phyloP scores from a whole-genome alignment of 1,140 invertebrate genomes.

The Trialeurodes vaporariorum region DNA sequence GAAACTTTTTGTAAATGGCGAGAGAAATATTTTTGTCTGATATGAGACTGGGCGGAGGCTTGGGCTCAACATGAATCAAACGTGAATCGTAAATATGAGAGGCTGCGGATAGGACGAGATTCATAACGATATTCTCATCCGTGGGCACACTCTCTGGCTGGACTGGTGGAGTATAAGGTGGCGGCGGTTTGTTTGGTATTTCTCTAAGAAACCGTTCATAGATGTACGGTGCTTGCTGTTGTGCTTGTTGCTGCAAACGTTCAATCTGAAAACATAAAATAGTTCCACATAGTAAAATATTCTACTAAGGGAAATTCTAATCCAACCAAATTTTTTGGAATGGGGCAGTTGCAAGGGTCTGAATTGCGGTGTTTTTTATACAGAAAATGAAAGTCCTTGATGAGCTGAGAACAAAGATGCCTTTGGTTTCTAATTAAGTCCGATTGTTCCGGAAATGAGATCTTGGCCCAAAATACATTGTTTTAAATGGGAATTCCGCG shows the following conservation, averaged over 20 bases:
- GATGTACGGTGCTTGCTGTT: conserved; percentile 38
- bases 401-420: too few species aligned
- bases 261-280: conserved; percentile 47
- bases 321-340: too few species aligned
- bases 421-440: too few species aligned
- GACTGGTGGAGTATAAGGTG: conserved; percentile 50
- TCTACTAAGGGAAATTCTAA: too few species aligned
- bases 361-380: too few species aligned
- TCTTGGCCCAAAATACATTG: too few species aligned
- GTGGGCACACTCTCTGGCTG: conserved; percentile 20
- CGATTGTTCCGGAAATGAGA: too few species aligned
- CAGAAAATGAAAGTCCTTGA: too few species aligned
- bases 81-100: conserved; percentile 36
- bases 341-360: too few species aligned
- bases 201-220: conserved; percentile 39
- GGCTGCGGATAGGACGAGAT: conserved; percentile 37
- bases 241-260: conserved; percentile 37
- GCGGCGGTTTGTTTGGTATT: conserved; percentile 59
- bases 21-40: conserved; percentile 32
- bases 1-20: conserved; percentile 39
- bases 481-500: too few species aligned
- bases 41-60: neutral
- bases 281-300: too few species aligned
- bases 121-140: conserved; percentile 10
- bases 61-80: neutral